Evolutionary conservation across 2,113 vertebrate species (phyloP).

Genomic region (western clawed frog (Xenopus tropicalis)): DNA sequence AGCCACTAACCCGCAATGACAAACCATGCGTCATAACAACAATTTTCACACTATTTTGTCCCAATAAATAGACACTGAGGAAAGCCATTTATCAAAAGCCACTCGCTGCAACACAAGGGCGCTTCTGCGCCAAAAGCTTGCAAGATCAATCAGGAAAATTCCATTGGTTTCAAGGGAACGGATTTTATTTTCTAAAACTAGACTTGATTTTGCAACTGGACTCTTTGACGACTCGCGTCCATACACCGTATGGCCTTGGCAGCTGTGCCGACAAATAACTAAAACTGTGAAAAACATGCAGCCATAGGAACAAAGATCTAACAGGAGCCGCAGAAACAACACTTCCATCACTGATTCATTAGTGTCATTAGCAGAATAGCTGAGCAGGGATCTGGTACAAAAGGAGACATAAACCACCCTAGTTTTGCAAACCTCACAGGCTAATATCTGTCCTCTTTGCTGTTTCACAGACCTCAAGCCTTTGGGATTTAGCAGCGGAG

Average conservation of each 20-base stretch:
- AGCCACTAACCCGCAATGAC: background rate
- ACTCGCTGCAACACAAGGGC: slow-evolving; percentile 13
- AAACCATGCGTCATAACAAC: background rate
- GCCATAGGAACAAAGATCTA: slow-evolving; percentile 13
- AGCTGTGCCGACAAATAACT: slow-evolving; percentile 20
- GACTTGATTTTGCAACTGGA: background rate
- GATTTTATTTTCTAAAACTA: slow-evolving; percentile 10
- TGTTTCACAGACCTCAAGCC: slow-evolving; percentile 32
- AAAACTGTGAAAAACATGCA: slow-evolving; percentile 26
- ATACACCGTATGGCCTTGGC: slow-evolving; percentile 1
- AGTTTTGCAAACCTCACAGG: slow-evolving; percentile 48
- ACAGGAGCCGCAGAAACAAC: slow-evolving; percentile 3
- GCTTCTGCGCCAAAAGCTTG: background rate
- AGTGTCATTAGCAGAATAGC: slow-evolving; percentile 36
- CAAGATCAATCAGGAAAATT: slow-evolving; percentile 7
- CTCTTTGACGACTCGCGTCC: slow-evolving; percentile 9
- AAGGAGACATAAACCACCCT: slow-evolving; percentile 40
- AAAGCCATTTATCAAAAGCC: slow-evolving; percentile 30
- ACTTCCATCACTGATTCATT: slow-evolving; percentile 40
- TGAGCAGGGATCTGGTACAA: slow-evolving; percentile 39
- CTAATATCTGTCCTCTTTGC: slow-evolving; percentile 49
- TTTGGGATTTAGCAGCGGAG: slow-evolving; percentile 48
- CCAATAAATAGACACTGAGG: slow-evolving; percentile 20
- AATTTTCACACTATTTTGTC: slow-evolving; percentile 1
- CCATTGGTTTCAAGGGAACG: slow-evolving; percentile 10